Conservation (phyloP, 1,140 invertebrate genomes). For the Drosophila jambulina region DNA sequence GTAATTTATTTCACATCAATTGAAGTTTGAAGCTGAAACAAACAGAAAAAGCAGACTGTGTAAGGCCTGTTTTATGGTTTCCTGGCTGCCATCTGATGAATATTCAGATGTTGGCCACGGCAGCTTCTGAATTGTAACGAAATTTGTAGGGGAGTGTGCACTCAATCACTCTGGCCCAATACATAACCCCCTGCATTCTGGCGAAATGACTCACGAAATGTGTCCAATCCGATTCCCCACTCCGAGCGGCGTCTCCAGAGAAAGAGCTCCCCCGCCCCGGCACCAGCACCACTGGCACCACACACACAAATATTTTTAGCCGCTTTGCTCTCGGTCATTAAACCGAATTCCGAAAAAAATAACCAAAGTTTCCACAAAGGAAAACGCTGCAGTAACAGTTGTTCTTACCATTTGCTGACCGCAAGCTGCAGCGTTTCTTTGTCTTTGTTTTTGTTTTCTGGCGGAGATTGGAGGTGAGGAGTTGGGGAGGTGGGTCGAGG, state of each 20-base stretch:
- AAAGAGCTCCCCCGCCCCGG: constrained; percentile 10
- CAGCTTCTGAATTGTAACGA: neutral
- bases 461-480: constrained; percentile 17
- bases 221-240: constrained; percentile 32
- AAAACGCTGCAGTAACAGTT: constrained; percentile 60
- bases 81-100: constrained; percentile 1
- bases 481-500: neutral
- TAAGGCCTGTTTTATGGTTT: constrained; percentile 13
- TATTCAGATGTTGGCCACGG: constrained; percentile 10
- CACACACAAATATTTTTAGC: constrained; percentile 76
- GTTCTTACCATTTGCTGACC: constrained; percentile 76
- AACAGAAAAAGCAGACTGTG: constrained; percentile 9
- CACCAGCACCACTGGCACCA: constrained; percentile 28
- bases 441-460: constrained; percentile 46
- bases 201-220: constrained; percentile 47
- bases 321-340: constrained; percentile 71
- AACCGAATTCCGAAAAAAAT: constrained; percentile 61
- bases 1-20: constrained; percentile 80
- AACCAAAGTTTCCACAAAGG: constrained; percentile 15
- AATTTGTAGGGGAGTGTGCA: constrained; percentile 7
- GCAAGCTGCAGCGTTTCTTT: constrained; percentile 50
- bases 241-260: constrained; percentile 34
- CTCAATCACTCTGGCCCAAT: constrained; percentile 12
- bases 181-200: constrained; percentile 30
- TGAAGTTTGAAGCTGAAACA: constrained; percentile 48